Conservation (phyloP, 2,888 invertebrate genomes). For the Meta bourneti region DNA sequence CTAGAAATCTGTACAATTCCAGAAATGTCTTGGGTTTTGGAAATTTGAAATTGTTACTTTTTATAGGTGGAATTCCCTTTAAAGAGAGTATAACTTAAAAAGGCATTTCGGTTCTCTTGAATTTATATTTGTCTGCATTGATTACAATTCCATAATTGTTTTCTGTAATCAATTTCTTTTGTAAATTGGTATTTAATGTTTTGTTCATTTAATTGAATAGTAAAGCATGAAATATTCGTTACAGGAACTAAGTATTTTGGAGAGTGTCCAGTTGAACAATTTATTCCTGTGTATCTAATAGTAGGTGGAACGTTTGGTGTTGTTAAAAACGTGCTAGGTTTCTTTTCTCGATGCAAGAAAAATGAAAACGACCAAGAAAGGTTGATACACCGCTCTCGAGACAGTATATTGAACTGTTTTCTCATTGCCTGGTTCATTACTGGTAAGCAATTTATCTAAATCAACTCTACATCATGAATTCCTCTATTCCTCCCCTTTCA, state of each 20-base stretch:
- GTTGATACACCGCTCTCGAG: slow-evolving; percentile 63
- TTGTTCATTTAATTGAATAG: neutral
- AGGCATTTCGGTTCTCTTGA: no score
- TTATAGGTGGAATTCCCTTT: no score
- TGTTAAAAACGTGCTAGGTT: slow-evolving; percentile 84
- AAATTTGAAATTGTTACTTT: no score
- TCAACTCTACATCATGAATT: neutral
- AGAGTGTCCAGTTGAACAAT: slow-evolving; percentile 86
- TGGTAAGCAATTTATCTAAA: slow-evolving; percentile 81
- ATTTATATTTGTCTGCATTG: neutral
- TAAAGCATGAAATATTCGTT: neutral
- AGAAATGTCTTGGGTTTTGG: no score
- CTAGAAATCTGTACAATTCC: no score
- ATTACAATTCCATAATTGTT: neutral
- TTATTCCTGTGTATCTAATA: slow-evolving; percentile 86
- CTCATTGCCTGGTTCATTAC: slow-evolving; percentile 87
- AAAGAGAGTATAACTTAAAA: no score
- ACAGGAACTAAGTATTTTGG: slow-evolving; percentile 84
- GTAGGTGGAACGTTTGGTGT: slow-evolving; percentile 86
- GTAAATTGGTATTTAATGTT: neutral
- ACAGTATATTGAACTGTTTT: slow-evolving; percentile 83
- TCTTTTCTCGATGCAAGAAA: slow-evolving; percentile 83
- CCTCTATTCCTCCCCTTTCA: no score
- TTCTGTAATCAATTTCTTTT: neutral
- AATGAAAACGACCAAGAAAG: slow-evolving; percentile 82